A percentile compares a stretch with the other conserved stretches of the same genome.
These are phyloP conservation scores for Caenorhabditis briggsae DNA, from an alignment of 1,140 invertebrate species.

Conservation along the genomic window DNA sequence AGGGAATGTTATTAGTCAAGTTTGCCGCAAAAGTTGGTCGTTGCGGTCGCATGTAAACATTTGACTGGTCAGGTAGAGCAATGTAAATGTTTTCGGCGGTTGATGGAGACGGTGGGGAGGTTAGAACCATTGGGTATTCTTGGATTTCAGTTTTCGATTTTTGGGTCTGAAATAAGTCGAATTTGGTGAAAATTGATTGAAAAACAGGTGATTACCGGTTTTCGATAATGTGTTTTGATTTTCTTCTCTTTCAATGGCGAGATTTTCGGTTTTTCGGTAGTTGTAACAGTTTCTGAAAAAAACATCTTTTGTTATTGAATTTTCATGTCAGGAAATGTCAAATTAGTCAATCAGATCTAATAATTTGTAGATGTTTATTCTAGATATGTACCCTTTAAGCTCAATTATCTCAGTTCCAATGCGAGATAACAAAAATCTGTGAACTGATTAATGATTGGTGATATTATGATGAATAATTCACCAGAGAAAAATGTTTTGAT, in stretches of 20 bases:
- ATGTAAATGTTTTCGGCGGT: constrained; percentile 42
- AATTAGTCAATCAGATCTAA: no score
- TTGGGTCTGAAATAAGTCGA: neutral
- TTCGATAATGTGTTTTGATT: constrained; percentile 4
- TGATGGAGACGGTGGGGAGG: constrained; percentile 16
- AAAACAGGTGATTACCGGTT: neutral
- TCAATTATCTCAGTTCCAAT: no score
- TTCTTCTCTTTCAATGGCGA: constrained; percentile 14
- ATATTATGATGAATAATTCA: no score
- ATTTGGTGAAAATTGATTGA: neutral
- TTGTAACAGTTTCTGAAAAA: neutral
- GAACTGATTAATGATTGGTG: no score
- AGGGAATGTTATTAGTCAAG: constrained; percentile 34
- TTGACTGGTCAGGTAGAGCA: constrained; percentile 21
- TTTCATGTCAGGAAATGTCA: no score
- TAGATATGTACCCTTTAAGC: no score
- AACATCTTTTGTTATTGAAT: no score
- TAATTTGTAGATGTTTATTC: no score
- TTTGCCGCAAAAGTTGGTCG: constrained; percentile 49
- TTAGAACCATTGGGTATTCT: constrained; percentile 24
- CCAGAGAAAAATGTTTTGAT: no score
- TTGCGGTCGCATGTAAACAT: constrained; percentile 51
- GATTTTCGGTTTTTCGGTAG: neutral
- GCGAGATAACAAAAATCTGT: no score
- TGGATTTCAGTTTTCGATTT: constrained; percentile 40